phyloP scores from a whole-genome alignment of 2,888 invertebrate species.

The Branchellion lobata region DNA sequence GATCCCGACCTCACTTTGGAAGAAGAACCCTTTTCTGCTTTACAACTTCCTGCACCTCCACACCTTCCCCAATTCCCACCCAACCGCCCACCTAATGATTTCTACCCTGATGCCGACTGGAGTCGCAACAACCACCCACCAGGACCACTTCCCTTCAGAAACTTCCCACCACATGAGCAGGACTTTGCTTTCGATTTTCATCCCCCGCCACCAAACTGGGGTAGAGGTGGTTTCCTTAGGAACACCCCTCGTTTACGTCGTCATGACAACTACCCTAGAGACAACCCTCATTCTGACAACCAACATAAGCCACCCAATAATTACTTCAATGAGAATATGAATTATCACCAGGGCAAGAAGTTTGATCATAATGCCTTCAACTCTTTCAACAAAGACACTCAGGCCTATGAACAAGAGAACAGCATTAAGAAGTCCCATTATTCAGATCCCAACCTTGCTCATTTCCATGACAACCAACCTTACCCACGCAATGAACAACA shows the following conservation, averaged over 20 bases:
- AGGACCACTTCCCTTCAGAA: not conserved
- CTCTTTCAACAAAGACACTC: not conserved
- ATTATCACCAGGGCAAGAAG: not conserved
- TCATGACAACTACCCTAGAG: not conserved
- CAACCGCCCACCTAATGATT: not conserved
- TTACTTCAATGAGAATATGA: slow-evolving; percentile 1
- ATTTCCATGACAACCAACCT: not conserved
- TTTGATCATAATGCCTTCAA: not conserved
- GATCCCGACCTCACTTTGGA: slow-evolving; percentile 6
- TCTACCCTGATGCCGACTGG: slow-evolving; percentile 7
- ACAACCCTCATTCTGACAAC: not conserved
- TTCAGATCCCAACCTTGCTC: not conserved
- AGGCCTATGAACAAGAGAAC: not conserved
- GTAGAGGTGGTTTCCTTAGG: not conserved
- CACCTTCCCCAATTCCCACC: not conserved
- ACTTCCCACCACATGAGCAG: not conserved
- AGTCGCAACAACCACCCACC: not conserved
- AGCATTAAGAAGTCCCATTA: not conserved
- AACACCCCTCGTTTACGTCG: not conserved
- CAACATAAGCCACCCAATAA: not conserved
- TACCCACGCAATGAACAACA: not conserved
- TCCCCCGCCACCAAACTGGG: not conserved
- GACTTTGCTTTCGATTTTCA: not conserved
- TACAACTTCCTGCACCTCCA: not conserved
- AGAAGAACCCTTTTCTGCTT: not conserved